Base-by-base conservation (phyloP, 2,113 vertebrate species). In the Channa maculata region DNA sequence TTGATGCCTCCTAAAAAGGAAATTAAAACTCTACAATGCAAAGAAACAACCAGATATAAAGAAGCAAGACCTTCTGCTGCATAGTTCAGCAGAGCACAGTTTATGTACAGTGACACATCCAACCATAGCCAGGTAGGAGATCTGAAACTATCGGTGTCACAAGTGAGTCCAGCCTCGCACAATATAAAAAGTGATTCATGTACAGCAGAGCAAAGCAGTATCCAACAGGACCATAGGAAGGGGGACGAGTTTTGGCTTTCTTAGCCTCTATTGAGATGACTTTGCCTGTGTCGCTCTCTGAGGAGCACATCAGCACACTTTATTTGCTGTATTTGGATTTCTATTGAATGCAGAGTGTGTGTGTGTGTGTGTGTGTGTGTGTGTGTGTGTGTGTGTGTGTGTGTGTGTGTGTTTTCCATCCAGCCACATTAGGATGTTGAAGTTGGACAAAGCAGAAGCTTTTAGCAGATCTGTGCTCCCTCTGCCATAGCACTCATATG, bases 291-390 rank as follows among this genome's bases (percentile, higher is more conserved):
- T 44, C 8, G 24, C 37, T 55, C 74, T 72, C 78, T 0, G 15
- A 70, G 74, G 77, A 74, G 53, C 33, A 33, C 63, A 75, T 70
- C 66, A 64, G 75, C 55, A 6, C 43, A 14, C 49, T 70, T 65
- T 65, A 73, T 80, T 52, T 24, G 64, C 76, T 83, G 37, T 13
- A 45, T 53, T 79, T 69, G 66, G 63, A 79, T 53, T 12, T 51
- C 52, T 14, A 50, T 14, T 68, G 37, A 41, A 44, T 12, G 39
- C n/a, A 65, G 38, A 11, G 49, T 9, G 39, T 34, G 3, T 65
- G 8, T 63, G 13, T 55, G 5, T 24, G 34, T 66, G 41, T 55
- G 45, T 24, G 24, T 64, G 38, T 60, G 13, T 14, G 2, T 15
- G 33, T 61, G n/a, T 55, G 41, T 46, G 49, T 15, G 2, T 43